A percentile compares a stretch with the other conserved stretches of the same genome.
Conservation (phyloP, 1,140 invertebrate genomes). For the Sitophilus oryzae region DNA sequence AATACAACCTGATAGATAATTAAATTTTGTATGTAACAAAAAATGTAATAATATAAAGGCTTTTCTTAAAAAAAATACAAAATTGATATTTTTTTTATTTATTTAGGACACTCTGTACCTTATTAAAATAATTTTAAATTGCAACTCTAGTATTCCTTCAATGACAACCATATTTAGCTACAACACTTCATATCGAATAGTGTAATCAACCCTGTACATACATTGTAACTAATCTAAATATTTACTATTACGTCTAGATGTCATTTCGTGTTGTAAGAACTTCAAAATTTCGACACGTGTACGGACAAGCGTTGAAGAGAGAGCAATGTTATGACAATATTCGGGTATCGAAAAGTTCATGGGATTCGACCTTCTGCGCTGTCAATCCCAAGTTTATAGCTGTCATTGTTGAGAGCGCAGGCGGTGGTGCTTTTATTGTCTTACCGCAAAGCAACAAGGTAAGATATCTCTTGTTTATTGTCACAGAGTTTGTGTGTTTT, state of each 20-base stretch:
- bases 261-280: slow-evolving; percentile 93
- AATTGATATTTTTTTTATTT: no score
- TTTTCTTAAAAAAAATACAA: no score
- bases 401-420: slow-evolving; percentile 97
- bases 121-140: no score
- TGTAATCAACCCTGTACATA: no score
- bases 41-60: no score
- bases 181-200: no score
- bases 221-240: background rate
- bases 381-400: slow-evolving; percentile 99
- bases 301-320: slow-evolving; percentile 91
- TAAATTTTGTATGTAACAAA: no score
- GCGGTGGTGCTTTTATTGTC: slow-evolving; percentile 97
- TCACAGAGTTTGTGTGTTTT: background rate
- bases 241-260: slow-evolving; percentile 55
- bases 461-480: slow-evolving; percentile 35
- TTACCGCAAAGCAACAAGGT: slow-evolving; percentile 90
- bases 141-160: no score
- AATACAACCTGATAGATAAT: no score
- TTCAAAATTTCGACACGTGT: slow-evolving; percentile 98
- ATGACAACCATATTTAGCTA: no score
- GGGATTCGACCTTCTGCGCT: slow-evolving; percentile 98
- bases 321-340: slow-evolving; percentile 99
- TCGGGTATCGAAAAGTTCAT: slow-evolving; percentile 94
- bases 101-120: no score